These are phyloP conservation scores for Conus ventricosus DNA, from an alignment of 1,140 invertebrate genomes.

Conservation along the genomic window DNA sequence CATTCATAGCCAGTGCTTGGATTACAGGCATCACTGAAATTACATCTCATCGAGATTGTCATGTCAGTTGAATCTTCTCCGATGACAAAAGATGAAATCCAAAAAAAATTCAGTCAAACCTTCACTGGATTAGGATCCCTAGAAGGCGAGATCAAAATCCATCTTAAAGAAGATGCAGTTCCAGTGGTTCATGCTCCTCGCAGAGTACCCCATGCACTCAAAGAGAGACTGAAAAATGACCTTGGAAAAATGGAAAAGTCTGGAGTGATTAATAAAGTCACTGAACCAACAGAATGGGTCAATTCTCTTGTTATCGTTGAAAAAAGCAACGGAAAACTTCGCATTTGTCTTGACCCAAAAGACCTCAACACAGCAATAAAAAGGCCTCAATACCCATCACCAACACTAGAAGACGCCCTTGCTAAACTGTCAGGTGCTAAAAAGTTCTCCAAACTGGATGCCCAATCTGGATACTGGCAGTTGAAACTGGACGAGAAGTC, in stretches of 20 bases:
- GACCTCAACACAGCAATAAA: neutral
- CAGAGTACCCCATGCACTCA: conserved; percentile 42
- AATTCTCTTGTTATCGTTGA: conserved; percentile 36
- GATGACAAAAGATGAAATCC: conserved; percentile 23
- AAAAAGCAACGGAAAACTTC: conserved; percentile 9
- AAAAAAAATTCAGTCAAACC: conserved; percentile 40
- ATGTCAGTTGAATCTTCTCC: neutral
- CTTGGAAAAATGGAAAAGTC: too few relatives aligned
- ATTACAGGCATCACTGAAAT: neutral
- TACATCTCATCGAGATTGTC: conserved; percentile 31
- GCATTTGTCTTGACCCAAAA: conserved; percentile 14
- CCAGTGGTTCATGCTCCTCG: conserved; percentile 24
- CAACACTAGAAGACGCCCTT: conserved; percentile 46
- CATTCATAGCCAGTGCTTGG: conserved; percentile 3
- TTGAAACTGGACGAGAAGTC: conserved; percentile 70
- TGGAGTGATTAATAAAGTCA: too few relatives aligned
- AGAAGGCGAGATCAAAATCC: conserved; percentile 29
- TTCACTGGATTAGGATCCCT: conserved; percentile 43
- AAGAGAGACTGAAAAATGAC: too few relatives aligned
- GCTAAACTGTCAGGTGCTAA: conserved; percentile 33
- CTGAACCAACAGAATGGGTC: conserved; percentile 53
- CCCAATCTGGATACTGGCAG: conserved; percentile 63
- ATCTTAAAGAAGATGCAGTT: conserved; percentile 31
- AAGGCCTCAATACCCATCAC: conserved; percentile 18
- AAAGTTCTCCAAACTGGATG: conserved; percentile 46